phyloP scores from a whole-genome alignment of 2,113 vertebrate species.

The Todiramphus saurophagus region DNA sequence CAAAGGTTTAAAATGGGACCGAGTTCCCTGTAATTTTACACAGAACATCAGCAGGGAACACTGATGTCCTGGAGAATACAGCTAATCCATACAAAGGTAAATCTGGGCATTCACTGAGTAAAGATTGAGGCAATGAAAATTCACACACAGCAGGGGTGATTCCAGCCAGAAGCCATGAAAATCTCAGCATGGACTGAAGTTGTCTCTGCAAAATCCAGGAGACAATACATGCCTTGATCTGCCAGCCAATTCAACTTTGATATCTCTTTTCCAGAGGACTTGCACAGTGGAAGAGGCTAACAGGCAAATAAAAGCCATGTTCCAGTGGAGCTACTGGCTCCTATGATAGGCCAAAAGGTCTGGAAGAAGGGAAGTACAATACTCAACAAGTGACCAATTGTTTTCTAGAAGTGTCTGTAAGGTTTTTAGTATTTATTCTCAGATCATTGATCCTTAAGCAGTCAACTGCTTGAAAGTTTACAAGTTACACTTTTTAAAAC shows the following conservation, averaged over 20 bases:
- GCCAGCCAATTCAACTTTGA: not conserved
- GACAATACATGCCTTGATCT: not conserved
- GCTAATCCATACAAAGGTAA: not conserved
- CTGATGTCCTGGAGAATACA: not conserved
- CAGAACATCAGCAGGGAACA: not conserved
- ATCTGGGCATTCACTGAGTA: not conserved
- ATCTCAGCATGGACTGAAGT: not conserved
- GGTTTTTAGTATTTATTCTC: not conserved
- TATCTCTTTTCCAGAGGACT: not conserved
- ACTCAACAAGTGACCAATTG: not conserved
- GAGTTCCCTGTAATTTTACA: not conserved
- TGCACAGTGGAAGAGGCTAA: rapidly evolving
- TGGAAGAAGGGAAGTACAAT: not conserved
- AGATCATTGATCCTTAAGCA: not conserved
- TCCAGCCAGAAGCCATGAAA: not conserved
- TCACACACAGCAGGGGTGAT: not conserved
- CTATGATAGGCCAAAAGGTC: not conserved
- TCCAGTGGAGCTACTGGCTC: not conserved
- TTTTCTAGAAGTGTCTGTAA: not conserved
- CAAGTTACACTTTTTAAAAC: not conserved
- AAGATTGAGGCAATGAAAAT: not conserved
- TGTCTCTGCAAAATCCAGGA: not conserved
- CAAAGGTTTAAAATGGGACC: not conserved
- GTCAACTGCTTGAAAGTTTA: not conserved
- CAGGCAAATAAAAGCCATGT: not conserved